Evolutionary conservation across 2,797 vertebrate species (phyloP).

Genomic region (Eulemur rubriventer): DNA sequence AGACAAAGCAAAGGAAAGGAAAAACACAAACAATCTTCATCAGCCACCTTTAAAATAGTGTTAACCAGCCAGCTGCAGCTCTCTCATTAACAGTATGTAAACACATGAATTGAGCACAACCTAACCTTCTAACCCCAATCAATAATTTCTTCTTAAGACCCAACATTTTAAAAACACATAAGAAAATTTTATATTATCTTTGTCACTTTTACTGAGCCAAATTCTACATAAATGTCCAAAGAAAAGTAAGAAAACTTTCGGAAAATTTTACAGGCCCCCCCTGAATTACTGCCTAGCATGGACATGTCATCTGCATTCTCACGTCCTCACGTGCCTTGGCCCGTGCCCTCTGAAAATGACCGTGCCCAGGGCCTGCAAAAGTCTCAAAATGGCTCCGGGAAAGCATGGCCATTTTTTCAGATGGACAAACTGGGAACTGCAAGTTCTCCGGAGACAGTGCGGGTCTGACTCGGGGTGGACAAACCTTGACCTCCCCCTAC

Average conservation of each 20-base stretch:
- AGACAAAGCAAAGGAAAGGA: neutral
- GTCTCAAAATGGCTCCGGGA: neutral
- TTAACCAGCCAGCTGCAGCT: neutral
- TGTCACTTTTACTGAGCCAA: neutral
- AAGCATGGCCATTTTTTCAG: neutral
- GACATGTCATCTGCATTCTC: fast-evolving
- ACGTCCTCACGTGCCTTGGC: fast-evolving
- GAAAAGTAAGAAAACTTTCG: neutral
- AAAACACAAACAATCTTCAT: neutral
- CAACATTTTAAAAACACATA: neutral
- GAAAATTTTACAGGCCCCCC: neutral
- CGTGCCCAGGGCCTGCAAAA: fast-evolving
- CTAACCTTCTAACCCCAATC: neutral
- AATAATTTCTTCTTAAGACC: neutral
- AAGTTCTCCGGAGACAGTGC: fast-evolving
- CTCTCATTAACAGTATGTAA: neutral
- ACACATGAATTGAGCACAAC: neutral
- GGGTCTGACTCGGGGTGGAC: neutral
- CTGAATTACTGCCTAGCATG: neutral
- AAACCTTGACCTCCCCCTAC: neutral
- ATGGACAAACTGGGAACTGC: neutral
- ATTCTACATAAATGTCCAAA: neutral
- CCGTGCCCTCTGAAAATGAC: fast-evolving
- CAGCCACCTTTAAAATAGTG: constrained; percentile 1
- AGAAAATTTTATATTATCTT: constrained; percentile 11